Base-by-base conservation (phyloP, 2,888 invertebrate species). In the Agonopterix heracliana region DNA sequence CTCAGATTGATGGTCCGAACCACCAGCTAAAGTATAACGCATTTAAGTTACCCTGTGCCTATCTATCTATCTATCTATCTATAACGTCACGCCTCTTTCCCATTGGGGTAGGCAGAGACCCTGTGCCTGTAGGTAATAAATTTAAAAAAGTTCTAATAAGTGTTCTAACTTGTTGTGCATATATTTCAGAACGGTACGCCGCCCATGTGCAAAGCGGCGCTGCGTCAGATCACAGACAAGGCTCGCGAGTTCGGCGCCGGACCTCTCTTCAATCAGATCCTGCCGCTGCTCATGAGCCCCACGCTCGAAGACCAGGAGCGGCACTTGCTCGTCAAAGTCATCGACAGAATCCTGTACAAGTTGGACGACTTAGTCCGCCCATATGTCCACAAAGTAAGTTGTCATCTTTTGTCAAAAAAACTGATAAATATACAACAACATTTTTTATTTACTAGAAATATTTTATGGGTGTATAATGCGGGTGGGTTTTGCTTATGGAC, bases 271-370 rank as follows among this genome's bases (percentile, higher is more conserved):
- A 99, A 99, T 85, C 99, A 99, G 87, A 99, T 99, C 65, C 86
- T 99, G 47, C 99, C 99, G 0, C 89, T 99, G 53, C 92, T 99
- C n/a, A 99, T 99, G 99, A 98, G 98, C 36, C 99, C 99, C 0
- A 99, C 99, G 0, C 89, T 99, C 10, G 99, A 99, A 81, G 99
- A 99, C 83, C 99, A 99, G 82, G 99, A 99, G 78, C 92, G 99
- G 26, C 99, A 99, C 92, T 91, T 99, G 68, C 90, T 99, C 48
- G 99, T 99, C 8, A 99, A 99, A 91, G 98, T 98, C 48, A 99
- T 99, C 66, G 99, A 99, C 88, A 92, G 99, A 46, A 98, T 99
- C 73, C 90, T 99, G 10, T 99, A 99, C 87, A 99, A 99, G 81
- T 86, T 99, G 63, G 99, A 99, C 71, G 99, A 99, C 86, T 90